Evolutionary conservation across 2,888 invertebrate species (phyloP).

Genomic region (Chouioia cunea): DNA sequence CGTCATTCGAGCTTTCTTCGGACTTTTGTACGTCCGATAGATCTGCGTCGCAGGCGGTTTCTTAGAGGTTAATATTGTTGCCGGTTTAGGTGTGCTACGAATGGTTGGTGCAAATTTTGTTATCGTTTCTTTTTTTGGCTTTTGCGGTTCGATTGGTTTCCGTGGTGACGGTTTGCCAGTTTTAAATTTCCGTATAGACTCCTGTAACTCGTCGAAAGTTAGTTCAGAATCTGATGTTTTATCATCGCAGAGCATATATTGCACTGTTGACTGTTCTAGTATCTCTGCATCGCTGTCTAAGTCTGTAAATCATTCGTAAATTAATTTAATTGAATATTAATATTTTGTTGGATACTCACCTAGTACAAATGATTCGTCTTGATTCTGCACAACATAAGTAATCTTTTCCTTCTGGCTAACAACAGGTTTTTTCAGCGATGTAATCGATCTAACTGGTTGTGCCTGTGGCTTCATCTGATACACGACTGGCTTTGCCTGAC

Average conservation of each 20-base stretch:
- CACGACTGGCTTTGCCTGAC: neutral
- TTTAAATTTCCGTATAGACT: constrained; percentile 55
- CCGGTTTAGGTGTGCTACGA: constrained; percentile 7
- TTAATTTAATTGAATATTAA: too few species aligned
- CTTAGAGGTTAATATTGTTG: constrained; percentile 11
- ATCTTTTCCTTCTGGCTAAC: neutral
- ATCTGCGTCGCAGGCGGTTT: constrained; percentile 15
- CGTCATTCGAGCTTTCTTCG: constrained; percentile 31
- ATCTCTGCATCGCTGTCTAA: constrained; percentile 56
- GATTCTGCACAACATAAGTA: constrained; percentile 30
- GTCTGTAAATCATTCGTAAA: constrained; percentile 29
- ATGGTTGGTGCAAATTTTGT: constrained; percentile 14
- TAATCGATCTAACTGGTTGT: neutral
- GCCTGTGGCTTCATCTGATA: neutral
- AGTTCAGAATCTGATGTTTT: constrained; percentile 63
- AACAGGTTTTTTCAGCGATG: neutral
- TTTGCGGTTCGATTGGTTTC: constrained; percentile 2
- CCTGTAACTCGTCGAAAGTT: constrained; percentile 63
- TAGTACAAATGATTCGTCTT: constrained; percentile 31
- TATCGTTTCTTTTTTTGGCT: constrained; percentile 12
- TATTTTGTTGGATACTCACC: constrained; percentile 13
- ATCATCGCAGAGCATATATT: constrained; percentile 60
- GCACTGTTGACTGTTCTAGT: constrained; percentile 63
- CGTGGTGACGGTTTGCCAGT: neutral
- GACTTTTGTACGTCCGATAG: constrained; percentile 33